Evolutionary conservation across 2,888 invertebrate species (phyloP).

Genomic region (Pheosia gnoma): DNA sequence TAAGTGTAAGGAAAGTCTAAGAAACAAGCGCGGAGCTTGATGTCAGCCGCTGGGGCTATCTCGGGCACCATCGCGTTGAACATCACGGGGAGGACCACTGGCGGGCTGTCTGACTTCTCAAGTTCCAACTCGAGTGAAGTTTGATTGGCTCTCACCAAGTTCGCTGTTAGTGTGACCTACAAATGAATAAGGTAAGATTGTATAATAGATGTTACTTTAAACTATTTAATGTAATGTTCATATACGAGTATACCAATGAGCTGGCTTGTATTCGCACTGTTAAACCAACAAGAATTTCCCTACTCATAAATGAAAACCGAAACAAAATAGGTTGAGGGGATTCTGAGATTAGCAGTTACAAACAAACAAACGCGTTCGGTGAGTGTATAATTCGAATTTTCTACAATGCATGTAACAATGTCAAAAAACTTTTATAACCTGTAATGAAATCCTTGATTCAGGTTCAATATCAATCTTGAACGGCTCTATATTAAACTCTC

Average conservation of each 20-base stretch:
- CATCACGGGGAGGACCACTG: conserved; percentile 77
- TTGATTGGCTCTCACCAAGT: conserved; percentile 72
- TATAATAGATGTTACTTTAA: not conserved
- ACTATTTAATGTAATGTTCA: too few relatives aligned
- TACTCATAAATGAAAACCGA: too few relatives aligned
- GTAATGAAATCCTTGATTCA: conserved; percentile 68
- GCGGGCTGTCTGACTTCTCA: conserved; percentile 83
- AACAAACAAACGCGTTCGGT: too few relatives aligned
- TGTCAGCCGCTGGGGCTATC: conserved; percentile 75
- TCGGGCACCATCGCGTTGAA: conserved; percentile 80
- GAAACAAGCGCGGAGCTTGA: conserved; percentile 84
- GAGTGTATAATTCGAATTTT: too few relatives aligned
- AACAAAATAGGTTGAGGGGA: too few relatives aligned
- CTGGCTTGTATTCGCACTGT: too few relatives aligned
- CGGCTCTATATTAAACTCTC: conserved; percentile 82
- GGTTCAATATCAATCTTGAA: conserved; percentile 72
- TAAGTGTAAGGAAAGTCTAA: conserved; percentile 81
- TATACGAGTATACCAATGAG: too few relatives aligned
- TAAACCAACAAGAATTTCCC: too few relatives aligned
- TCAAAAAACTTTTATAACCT: conserved; percentile 51
- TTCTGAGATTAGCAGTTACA: too few relatives aligned
- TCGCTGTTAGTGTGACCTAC: conserved; percentile 83
- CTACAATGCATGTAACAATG: too few relatives aligned
- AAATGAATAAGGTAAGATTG: not conserved
- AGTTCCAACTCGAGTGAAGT: conserved; percentile 80